Percentiles rank a stretch among this genome's conserved stretches.
phyloP scores from a whole-genome alignment of 2,113 vertebrate species.

The Alethe castanea region DNA sequence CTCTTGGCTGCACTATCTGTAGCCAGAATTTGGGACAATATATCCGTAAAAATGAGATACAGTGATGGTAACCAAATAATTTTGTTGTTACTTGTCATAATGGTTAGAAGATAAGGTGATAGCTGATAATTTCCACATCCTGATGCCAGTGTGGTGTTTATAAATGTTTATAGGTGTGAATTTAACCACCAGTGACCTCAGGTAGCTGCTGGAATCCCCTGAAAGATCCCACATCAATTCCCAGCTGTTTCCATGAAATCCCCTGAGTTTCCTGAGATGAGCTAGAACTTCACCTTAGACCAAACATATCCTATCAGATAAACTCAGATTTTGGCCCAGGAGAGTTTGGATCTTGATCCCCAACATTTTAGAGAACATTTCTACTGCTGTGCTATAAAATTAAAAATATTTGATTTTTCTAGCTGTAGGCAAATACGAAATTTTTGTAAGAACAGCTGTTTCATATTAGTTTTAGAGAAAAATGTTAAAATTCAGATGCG shows the following conservation, averaged over 20 bases:
- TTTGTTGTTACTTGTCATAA: neutral
- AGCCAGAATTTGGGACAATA: neutral
- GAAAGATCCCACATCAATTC: neutral
- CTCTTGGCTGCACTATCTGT: neutral
- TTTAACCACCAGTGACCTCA: neutral
- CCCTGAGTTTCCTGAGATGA: neutral
- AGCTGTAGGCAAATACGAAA: neutral
- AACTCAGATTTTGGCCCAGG: neutral
- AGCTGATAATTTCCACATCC: neutral
- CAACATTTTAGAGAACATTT: neutral
- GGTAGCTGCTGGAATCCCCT: neutral
- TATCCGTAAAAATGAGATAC: neutral
- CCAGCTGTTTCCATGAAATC: neutral
- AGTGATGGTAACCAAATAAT: neutral
- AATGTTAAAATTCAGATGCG: neutral
- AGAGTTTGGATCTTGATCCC: neutral
- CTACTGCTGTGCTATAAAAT: neutral
- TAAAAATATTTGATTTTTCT: neutral
- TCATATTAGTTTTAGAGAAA: neutral
- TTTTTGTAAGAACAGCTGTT: neutral
- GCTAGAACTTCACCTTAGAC: neutral
- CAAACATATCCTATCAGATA: neutral
- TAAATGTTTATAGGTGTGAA: neutral
- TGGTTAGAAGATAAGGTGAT: neutral
- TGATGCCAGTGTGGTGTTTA: neutral